Percentiles rank a stretch among this genome's conserved stretches.
These are phyloP conservation scores for Ptilonorhynchus violaceus DNA, from an alignment of 2,113 vertebrate species.

Conservation along the genomic window DNA sequence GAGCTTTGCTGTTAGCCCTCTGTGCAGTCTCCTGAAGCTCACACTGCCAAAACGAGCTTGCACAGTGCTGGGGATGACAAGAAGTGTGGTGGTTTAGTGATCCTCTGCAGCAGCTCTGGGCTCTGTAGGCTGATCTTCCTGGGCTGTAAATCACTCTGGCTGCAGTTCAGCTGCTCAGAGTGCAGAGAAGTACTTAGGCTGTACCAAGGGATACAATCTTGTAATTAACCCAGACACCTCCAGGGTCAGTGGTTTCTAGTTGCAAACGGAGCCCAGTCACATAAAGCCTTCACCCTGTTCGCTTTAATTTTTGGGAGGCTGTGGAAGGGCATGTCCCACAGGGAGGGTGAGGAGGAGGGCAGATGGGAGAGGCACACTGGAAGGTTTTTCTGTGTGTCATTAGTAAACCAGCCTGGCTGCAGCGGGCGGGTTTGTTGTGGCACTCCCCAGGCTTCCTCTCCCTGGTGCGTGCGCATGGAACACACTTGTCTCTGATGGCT, in stretches of 20 bases:
- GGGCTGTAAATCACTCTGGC: neutral
- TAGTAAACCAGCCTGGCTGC: constrained; percentile 50
- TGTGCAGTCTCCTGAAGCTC: neutral
- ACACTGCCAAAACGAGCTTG: neutral
- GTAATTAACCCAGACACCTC: neutral
- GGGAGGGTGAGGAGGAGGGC: neutral
- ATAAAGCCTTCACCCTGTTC: neutral
- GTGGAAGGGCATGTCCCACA: neutral
- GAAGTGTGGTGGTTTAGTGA: neutral
- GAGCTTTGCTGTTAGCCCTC: neutral
- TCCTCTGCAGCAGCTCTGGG: neutral
- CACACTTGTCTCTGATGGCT: neutral
- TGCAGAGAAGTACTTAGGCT: neutral
- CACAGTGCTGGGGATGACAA: neutral
- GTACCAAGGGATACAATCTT: neutral
- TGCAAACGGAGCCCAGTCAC: neutral
- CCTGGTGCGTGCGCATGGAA: neutral
- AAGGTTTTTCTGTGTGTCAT: constrained; percentile 50
- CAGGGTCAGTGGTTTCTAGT: neutral
- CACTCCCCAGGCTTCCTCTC: constrained; percentile 43
- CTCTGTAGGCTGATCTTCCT: neutral
- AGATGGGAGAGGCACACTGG: neutral
- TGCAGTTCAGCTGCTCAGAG: neutral
- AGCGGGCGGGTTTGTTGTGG: neutral
- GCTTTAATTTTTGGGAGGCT: neutral